Evolutionary conservation across 1,140 invertebrate species (phyloP), one percentile per base, ranked within the genome.

Genomic region (Drosophila jambulina): DNA sequence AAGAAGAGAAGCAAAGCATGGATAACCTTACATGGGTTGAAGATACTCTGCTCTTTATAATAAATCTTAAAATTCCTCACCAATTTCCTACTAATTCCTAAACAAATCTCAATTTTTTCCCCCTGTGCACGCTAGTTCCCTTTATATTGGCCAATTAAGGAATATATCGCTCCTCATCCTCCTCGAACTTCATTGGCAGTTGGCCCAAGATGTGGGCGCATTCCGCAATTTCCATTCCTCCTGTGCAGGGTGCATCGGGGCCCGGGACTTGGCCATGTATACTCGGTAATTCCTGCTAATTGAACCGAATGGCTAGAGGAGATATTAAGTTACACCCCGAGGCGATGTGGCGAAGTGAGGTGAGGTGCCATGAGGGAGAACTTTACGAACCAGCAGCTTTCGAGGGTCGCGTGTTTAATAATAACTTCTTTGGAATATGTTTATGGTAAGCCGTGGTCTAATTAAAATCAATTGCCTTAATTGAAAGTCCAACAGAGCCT

Each of bases 381-480:
- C 23, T 51, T 54, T 32, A 45, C 56, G 38, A 40, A 46, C 56
- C 49, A 72, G 69, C 69, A 72, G 69, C 53, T 71, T 69, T 60
- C 51, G 63, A 76, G 81, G 75, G 75, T 90, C 81, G 85, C 85
- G 85, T 90, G 85, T 67, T 90, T 90, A 90, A 90, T 90, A 90
- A 90, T 88, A 81, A 90, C 90, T 85, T 90, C 81, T 81, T 81
- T 68, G 75, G 82, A 88, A 90, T 81, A 78, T 88, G 81, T 79
- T 67, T 81, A 81, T 74, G 60, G 62, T 74, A 86, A 86, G 82
- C 87, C 85, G 80, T 90, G 85, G 85, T 90, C 85, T 90, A 90
- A 90, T 90, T 90, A 90, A 90, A 90, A 85, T 90, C 85, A 90
- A 90, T 90, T 90, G 85, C 64, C 86, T 90, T 90, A 90, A 90